Conservation (phyloP, 92 coral and sea anemone genomes). For the Epizoanthus ramosus region DNA sequence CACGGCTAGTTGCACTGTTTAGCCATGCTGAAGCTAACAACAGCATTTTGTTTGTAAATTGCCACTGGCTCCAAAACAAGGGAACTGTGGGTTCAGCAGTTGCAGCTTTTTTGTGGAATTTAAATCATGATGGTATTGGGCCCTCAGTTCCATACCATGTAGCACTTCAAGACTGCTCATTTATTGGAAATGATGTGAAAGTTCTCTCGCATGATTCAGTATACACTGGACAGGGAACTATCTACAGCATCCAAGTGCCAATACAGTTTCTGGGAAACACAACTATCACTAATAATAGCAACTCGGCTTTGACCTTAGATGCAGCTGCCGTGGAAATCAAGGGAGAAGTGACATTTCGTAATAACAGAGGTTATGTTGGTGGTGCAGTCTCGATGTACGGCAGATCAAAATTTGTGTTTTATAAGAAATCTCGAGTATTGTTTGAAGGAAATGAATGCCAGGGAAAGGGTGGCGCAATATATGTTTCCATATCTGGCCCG, state of each 20-base stretch:
- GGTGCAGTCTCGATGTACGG: conserved; percentile 78
- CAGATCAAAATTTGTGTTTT: conserved; percentile 55
- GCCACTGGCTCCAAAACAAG: conserved; percentile 59
- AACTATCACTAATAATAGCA: conserved; percentile 43
- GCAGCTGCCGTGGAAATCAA: conserved; percentile 56
- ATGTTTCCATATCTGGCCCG: conserved; percentile 60
- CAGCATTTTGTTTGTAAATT: conserved; percentile 38
- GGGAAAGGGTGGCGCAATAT: conserved; percentile 64
- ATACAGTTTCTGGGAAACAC: conserved; percentile 47
- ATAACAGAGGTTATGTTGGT: conserved; percentile 61
- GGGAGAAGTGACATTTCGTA: conserved; percentile 52
- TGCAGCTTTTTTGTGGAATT: conserved; percentile 62
- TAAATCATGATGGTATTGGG: conserved; percentile 48
- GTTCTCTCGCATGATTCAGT: conserved; percentile 25
- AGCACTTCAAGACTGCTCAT: conserved; percentile 42
- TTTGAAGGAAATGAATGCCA: conserved; percentile 56
- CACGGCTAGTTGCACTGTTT: conserved; percentile 24
- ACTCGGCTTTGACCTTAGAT: conserved; percentile 69
- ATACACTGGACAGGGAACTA: conserved; percentile 66
- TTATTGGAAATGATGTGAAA: conserved; percentile 42
- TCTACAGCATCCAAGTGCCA: conserved; percentile 59
- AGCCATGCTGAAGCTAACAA: conserved; percentile 26
- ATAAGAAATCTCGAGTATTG: conserved; percentile 48
- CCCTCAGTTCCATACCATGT: conserved; percentile 56
- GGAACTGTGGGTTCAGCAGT: conserved; percentile 66